Evolutionary conservation across 2,113 vertebrate species (phyloP).

Genomic region (Xenopus laevis): DNA sequence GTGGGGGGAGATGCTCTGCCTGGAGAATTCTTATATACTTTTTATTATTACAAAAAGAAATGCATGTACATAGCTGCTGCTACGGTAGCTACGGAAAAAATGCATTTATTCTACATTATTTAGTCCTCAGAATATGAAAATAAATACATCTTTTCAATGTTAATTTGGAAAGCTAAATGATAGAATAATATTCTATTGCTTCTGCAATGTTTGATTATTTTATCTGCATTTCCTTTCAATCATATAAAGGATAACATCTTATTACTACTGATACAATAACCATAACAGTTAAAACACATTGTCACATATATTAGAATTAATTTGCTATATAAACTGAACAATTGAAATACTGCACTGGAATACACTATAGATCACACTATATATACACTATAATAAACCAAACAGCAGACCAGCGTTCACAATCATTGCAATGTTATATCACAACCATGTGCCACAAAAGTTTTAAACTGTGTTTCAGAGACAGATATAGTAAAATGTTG

Average conservation of each 20-base stretch:
- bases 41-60: too few relatives aligned
- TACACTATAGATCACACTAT: neutral
- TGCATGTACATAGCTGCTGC: too few relatives aligned
- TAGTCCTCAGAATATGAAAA: neutral
- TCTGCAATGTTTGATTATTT: neutral
- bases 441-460: slow-evolving; percentile 47
- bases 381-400: neutral
- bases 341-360: neutral
- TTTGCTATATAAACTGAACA: too few relatives aligned
- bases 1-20: slow-evolving; percentile 3
- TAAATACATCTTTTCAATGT: neutral
- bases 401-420: neutral
- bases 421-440: neutral
- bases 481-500: slow-evolving; percentile 43
- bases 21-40: neutral
- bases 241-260: neutral
- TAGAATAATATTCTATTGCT: neutral
- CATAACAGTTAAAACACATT: neutral
- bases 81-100: neutral
- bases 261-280: neutral
- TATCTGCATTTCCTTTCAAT: too few relatives aligned
- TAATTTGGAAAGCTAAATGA: neutral
- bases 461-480: slow-evolving; percentile 48
- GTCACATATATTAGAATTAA: neutral
- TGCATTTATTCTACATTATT: neutral